A percentile compares a stretch with the other conserved stretches of the same genome.
Evolutionary conservation across 2,113 vertebrate species (phyloP).

Genomic region (Oryzias melastigma): DNA sequence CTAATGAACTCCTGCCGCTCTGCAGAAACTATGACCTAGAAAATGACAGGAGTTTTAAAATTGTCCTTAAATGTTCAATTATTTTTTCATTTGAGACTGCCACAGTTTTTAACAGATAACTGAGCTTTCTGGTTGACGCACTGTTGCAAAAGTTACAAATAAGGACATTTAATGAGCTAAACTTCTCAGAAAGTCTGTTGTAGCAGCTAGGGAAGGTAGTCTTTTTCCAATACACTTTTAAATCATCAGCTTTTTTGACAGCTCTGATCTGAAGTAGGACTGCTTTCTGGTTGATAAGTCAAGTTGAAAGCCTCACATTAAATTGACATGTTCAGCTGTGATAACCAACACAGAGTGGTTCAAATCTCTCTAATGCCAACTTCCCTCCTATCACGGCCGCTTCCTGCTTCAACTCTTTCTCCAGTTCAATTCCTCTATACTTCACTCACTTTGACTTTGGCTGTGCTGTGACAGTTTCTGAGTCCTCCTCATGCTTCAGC

Average conservation of each 20-base stretch:
- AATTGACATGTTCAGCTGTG: conserved; percentile 1
- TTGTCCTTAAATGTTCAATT: too few species aligned
- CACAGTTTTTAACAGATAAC: too few species aligned
- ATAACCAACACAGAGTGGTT: conserved; percentile 12
- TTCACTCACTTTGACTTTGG: conserved; percentile 41
- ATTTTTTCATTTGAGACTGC: too few species aligned
- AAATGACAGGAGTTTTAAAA: too few species aligned
- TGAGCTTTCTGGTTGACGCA: too few species aligned
- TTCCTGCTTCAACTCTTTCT: conserved; percentile 6
- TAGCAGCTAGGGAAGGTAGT: too few species aligned
- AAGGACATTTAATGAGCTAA: too few species aligned
- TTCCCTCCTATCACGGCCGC: conserved; percentile 5
- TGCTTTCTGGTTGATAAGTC: not conserved
- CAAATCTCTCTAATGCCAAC: conserved; percentile 2
- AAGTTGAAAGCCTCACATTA: not conserved
- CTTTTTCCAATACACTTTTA: too few species aligned
- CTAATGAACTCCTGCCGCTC: too few species aligned
- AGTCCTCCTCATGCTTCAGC: conserved; percentile 62
- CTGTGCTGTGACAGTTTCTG: conserved; percentile 41
- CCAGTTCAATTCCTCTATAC: conserved; percentile 29
- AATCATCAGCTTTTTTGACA: not conserved
- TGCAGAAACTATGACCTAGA: too few species aligned
- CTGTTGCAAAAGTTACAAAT: too few species aligned
- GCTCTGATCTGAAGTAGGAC: not conserved
- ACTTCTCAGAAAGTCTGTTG: too few species aligned